phyloP scores from a whole-genome alignment of 2,797 vertebrate genomes.

The Aselliscus stoliczkanus region DNA sequence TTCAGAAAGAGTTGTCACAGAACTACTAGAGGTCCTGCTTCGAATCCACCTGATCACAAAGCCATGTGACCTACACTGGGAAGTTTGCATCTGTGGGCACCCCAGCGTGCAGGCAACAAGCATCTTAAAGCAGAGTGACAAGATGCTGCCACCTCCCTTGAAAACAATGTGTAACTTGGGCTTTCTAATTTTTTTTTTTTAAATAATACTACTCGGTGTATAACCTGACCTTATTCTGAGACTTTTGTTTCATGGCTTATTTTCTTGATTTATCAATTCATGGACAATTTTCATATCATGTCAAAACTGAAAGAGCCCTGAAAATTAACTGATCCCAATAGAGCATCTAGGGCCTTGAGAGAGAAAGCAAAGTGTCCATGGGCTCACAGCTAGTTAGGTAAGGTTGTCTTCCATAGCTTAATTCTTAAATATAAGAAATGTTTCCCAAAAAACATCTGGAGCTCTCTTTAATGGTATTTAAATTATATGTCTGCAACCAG shows the following conservation, averaged over 20 bases:
- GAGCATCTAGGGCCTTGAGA: not conserved
- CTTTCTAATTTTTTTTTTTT: not conserved
- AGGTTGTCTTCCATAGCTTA: conserved; percentile 3
- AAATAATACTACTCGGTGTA: not conserved
- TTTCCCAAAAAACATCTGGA: conserved; percentile 68
- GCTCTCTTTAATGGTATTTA: conserved; percentile 63
- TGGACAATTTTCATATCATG: not conserved
- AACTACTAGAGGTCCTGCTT: not conserved
- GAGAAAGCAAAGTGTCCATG: not conserved
- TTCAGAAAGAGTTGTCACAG: not conserved
- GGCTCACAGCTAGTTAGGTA: not conserved
- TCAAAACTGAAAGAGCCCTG: not conserved
- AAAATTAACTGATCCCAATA: not conserved
- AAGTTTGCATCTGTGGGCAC: not conserved
- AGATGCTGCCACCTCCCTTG: rapidly evolving
- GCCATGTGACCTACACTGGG: not conserved
- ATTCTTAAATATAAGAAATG: conserved; percentile 62
- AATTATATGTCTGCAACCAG: conserved; percentile 69
- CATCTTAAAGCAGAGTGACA: not conserved
- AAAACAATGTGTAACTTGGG: not conserved
- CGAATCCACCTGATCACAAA: not conserved
- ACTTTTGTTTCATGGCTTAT: not conserved
- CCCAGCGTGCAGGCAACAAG: not conserved
- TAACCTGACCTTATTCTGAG: not conserved
- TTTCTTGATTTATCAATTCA: not conserved